Evolutionary conservation across 1,140 invertebrate species (phyloP).

Genomic region (Amphibalanus amphitrite): DNA sequence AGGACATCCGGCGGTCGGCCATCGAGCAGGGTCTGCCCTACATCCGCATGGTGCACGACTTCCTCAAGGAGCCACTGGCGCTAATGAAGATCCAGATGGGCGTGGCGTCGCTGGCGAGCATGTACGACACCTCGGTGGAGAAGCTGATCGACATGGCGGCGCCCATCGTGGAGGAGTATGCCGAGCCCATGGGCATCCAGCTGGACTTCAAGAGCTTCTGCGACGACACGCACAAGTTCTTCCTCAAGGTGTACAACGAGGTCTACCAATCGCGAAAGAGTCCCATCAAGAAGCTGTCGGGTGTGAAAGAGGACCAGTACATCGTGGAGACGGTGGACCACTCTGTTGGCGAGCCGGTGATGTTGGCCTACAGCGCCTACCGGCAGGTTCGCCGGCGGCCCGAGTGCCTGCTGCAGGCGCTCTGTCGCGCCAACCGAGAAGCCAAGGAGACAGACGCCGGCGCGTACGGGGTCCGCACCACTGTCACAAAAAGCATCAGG

Average conservation of each 20-base stretch:
- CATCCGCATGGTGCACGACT: neutral
- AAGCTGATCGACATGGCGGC: neutral
- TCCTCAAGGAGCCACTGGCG: neutral
- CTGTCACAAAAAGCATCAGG: neutral
- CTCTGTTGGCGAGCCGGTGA: neutral
- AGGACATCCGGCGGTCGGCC: neutral
- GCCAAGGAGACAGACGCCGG: neutral
- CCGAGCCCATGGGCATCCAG: neutral
- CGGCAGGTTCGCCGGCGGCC: neutral
- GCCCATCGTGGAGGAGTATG: neutral
- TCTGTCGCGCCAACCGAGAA: neutral
- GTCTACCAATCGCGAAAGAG: conserved; percentile 1
- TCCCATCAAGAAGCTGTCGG: neutral
- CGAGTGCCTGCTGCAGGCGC: conserved; percentile 1
- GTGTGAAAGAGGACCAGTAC: neutral
- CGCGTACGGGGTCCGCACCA: neutral
- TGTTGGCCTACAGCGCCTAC: neutral
- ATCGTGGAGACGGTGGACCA: neutral
- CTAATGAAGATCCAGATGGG: conserved; percentile 3
- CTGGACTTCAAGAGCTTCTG: neutral
- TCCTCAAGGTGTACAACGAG: neutral
- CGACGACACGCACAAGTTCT: neutral
- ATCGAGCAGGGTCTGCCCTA: neutral
- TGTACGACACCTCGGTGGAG: neutral
- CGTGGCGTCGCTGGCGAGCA: neutral